A percentile compares a stretch with the other conserved stretches of the same genome.
Conservation (phyloP, 2,113 vertebrate species). For the Empidonax alnorum region DNA sequence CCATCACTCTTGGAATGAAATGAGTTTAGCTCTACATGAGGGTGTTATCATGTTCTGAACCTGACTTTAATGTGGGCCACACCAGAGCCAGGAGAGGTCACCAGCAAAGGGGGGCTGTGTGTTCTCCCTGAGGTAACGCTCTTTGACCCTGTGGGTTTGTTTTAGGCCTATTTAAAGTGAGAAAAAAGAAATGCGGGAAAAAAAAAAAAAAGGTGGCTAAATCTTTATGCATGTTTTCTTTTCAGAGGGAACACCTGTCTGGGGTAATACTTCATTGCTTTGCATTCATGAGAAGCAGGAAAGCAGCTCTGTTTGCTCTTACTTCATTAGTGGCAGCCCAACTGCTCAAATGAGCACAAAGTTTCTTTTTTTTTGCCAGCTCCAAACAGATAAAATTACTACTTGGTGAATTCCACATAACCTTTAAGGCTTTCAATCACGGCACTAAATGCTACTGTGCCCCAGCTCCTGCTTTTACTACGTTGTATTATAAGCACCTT, state of each 20-base stretch:
- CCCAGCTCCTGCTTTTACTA: slow-evolving; percentile 41
- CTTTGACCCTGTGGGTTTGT: neutral
- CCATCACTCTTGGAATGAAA: neutral
- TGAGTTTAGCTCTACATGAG: neutral
- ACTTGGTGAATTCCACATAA: slow-evolving; percentile 39
- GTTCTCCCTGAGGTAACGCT: neutral
- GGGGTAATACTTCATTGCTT: neutral
- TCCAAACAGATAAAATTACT: slow-evolving; percentile 51
- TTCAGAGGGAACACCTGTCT: neutral
- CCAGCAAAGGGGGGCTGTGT: neutral
- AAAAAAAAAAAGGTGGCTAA: neutral
- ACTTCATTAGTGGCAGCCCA: slow-evolving; percentile 45
- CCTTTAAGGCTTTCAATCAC: slow-evolving; percentile 51
- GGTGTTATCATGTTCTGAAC: neutral
- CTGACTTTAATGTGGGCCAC: neutral
- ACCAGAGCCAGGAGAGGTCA: neutral
- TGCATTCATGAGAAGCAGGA: neutral
- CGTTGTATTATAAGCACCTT: slow-evolving; percentile 54
- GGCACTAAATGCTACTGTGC: slow-evolving; percentile 34
- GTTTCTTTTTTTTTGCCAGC: slow-evolving; percentile 2
- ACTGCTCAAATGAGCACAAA: neutral
- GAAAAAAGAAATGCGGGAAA: neutral
- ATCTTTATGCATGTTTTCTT: neutral
- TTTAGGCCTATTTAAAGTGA: neutral
- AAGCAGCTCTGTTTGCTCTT: neutral